Base-by-base conservation (phyloP, 2,888 invertebrate species). In the Drosophila peninsularis region DNA sequence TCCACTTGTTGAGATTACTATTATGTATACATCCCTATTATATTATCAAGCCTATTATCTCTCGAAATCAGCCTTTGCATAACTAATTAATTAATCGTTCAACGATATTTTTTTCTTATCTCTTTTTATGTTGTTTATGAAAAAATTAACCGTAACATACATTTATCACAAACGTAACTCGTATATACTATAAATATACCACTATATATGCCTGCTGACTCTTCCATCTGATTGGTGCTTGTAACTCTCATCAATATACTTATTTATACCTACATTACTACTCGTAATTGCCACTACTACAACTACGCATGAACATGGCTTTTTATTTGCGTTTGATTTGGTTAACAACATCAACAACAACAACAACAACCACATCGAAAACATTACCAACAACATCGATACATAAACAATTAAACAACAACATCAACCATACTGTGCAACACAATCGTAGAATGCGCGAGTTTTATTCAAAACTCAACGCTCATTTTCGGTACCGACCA, bases 381-480 rank as follows among this genome's bases (percentile, higher is more conserved):
- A 69, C 53, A 75, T 69, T 24, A 24, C 53, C 61, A 36, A 65
- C 53, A 67, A 55, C 63, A 50, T 63, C 42, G n/a, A n/a, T n/a
- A n/a, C n/a, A n/a, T n/a, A 50, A 66, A 66, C 60, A 73, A 64
- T 10, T 30, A 61, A 62, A 55, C 61, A 36, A 65, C 53, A 67
- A 55, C 63, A 50, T 63, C 42, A 77, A 62, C 61, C 62, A 49
- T 53, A 64, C 42, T 72, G 60, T 49, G 44, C 60, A 49, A 69
- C 45, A 68, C 60, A 58, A 74, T 61, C 81, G 76, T 82, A 94
- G 94, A 93, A 94, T 92, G 95, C 95, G 93, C 94, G 95, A 94
- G 95, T 96, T 94, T 95, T 96, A 93, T 97, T 97, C 93, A 97
- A 97, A 94, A 97, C 97, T 83, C 97, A 97, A 94, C 95, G 98